These are phyloP conservation scores for Heliconius hewitsoni DNA, from an alignment of 1,140 invertebrate species.

Conservation along the genomic window DNA sequence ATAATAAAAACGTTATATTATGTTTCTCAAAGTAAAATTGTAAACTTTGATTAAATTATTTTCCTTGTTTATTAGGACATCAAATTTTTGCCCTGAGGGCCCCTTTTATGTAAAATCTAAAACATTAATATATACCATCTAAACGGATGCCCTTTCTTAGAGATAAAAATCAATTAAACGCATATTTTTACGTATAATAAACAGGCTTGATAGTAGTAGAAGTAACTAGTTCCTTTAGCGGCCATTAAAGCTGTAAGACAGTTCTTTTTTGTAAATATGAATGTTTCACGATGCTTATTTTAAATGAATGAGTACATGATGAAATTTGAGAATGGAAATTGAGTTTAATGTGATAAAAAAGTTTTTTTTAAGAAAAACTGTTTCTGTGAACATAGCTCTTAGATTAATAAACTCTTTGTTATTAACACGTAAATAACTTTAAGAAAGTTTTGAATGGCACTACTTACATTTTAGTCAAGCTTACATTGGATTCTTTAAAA, in stretches of 20 bases:
- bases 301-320: too few relatives aligned
- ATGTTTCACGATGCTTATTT: background rate
- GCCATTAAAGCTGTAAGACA: background rate
- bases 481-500: too few relatives aligned
- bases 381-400: too few relatives aligned
- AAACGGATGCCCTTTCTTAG: background rate
- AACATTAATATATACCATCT: constrained; percentile 1
- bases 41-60: background rate
- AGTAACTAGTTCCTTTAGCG: background rate
- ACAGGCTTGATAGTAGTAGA: background rate
- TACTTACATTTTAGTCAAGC: too few relatives aligned
- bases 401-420: too few relatives aligned
- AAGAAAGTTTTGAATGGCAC: too few relatives aligned
- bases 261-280: background rate
- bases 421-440: too few relatives aligned
- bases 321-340: too few relatives aligned
- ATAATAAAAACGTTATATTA: background rate
- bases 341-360: too few relatives aligned
- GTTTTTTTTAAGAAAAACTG: too few relatives aligned
- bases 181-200: background rate
- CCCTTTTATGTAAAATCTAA: background rate
- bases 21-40: background rate
- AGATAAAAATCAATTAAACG: background rate
- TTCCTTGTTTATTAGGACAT: background rate
- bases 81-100: background rate